Conservation (phyloP, 2,113 vertebrate species). For the Sterrhoptilus dennistouni region DNA sequence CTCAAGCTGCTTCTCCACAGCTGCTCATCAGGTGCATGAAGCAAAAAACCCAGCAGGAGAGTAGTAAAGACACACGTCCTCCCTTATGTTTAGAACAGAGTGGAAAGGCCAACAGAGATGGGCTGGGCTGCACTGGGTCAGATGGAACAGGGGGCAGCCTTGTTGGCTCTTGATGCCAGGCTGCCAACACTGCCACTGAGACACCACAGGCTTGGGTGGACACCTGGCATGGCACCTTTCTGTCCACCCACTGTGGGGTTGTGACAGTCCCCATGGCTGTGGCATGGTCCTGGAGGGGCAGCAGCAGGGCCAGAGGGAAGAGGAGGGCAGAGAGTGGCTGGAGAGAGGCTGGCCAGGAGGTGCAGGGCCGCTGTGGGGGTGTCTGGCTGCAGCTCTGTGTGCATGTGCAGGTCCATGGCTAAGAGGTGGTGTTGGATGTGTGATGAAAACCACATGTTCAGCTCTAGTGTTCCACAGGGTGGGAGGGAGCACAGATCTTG, state of each 20-base stretch:
- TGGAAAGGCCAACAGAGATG: rapidly evolving
- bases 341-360: not conserved
- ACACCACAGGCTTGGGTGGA: rapidly evolving
- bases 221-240: rapidly evolving
- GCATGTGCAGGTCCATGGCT: rapidly evolving
- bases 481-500: not conserved
- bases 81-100: rapidly evolving
- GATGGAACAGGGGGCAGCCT: too few relatives aligned
- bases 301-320: not conserved
- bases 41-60: not conserved
- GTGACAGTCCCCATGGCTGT: not conserved
- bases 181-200: rapidly evolving
- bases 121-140: not conserved
- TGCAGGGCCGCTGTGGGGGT: not conserved
- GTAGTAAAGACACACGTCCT: not conserved
- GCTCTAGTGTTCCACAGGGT: rapidly evolving
- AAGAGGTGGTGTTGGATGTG: not conserved
- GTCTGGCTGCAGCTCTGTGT: not conserved
- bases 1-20: not conserved
- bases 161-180: rapidly evolving
- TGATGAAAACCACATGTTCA: not conserved
- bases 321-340: too few relatives aligned
- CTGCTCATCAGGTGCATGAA: rapidly evolving
- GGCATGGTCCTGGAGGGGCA: not conserved
- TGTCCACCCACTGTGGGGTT: rapidly evolving